These are phyloP conservation scores for Ageneiosus marmoratus DNA, from an alignment of 2,113 vertebrate species.

Conservation along the genomic window DNA sequence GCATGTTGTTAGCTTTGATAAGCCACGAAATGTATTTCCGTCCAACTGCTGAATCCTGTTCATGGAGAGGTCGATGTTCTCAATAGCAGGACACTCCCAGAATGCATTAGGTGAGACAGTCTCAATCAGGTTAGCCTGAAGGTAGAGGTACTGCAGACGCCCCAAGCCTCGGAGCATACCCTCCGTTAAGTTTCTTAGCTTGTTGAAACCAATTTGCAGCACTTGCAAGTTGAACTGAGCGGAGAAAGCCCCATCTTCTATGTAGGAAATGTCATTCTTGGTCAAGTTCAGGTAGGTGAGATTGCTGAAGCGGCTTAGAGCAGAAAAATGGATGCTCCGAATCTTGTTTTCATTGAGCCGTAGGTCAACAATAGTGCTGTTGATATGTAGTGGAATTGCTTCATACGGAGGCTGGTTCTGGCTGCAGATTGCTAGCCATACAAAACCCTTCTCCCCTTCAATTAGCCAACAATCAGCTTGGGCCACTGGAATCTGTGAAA, in stretches of 20 bases:
- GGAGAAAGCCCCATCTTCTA: constrained; percentile 96
- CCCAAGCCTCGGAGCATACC: constrained; percentile 92
- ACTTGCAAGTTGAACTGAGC: constrained; percentile 94
- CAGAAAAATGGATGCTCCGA: constrained; percentile 89
- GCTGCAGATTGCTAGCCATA: constrained; percentile 98
- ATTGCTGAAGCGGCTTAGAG: constrained; percentile 95
- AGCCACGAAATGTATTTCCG: constrained; percentile 83
- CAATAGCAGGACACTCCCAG: constrained; percentile 93
- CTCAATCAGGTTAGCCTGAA: constrained; percentile 98
- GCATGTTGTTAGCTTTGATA: constrained; percentile 87
- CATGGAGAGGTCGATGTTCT: constrained; percentile 98
- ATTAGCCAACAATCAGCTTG: constrained; percentile 95
- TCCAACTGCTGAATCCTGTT: constrained; percentile 95
- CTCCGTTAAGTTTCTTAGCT: constrained; percentile 92
- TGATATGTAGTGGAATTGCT: constrained; percentile 94
- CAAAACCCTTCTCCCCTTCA: constrained; percentile 96
- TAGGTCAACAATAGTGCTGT: constrained; percentile 95
- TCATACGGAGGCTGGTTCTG: constrained; percentile 98
- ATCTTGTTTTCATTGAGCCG: constrained; percentile 98
- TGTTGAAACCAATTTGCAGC: constrained; percentile 86
- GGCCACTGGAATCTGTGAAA: constrained; percentile 74
- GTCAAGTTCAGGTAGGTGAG: constrained; percentile 98
- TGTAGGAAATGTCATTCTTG: constrained; percentile 95
- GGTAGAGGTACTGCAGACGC: constrained; percentile 97
- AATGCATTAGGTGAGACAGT: constrained; percentile 91